A percentile compares a stretch with the other conserved stretches of the same genome.
phyloP scores from a whole-genome alignment of 2,113 vertebrate genomes.

The Anolis carolinensis region DNA sequence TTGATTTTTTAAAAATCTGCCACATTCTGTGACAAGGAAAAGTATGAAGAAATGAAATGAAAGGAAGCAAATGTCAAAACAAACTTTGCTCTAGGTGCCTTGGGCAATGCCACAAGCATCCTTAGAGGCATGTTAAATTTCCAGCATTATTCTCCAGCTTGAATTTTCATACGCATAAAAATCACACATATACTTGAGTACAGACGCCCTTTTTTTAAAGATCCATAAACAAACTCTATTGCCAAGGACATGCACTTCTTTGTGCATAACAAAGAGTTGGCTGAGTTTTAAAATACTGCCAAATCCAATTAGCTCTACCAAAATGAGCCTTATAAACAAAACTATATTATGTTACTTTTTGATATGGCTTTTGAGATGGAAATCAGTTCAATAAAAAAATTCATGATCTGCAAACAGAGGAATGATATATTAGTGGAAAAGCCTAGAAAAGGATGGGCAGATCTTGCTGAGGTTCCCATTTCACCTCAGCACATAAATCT shows the following conservation, averaged over 20 bases:
- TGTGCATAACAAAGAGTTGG: slow-evolving; percentile 39
- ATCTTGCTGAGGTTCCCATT: too few species aligned
- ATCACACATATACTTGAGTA: fast-evolving
- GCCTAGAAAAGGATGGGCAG: not conserved
- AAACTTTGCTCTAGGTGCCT: slow-evolving; percentile 41
- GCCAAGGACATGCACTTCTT: not conserved
- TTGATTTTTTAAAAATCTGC: slow-evolving; percentile 32
- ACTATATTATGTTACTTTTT: too few species aligned
- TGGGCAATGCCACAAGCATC: slow-evolving; percentile 58
- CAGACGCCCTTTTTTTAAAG: not conserved
- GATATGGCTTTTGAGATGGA: not conserved
- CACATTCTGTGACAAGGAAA: slow-evolving; percentile 37
- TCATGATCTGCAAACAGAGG: too few species aligned
- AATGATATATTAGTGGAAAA: not conserved
- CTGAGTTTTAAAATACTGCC: not conserved
- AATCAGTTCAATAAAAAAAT: not conserved
- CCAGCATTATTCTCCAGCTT: slow-evolving; percentile 7
- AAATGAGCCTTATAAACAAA: not conserved
- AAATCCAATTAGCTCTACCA: not conserved
- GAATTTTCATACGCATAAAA: not conserved
- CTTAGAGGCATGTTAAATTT: not conserved
- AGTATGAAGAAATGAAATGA: not conserved
- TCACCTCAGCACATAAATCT: too few species aligned
- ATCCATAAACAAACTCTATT: not conserved
- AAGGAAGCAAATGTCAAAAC: slow-evolving; percentile 26